A percentile compares a stretch with the other conserved stretches of the same genome.
phyloP scores from a whole-genome alignment of 2,113 vertebrate species.

The Oreochromis spilurus region DNA sequence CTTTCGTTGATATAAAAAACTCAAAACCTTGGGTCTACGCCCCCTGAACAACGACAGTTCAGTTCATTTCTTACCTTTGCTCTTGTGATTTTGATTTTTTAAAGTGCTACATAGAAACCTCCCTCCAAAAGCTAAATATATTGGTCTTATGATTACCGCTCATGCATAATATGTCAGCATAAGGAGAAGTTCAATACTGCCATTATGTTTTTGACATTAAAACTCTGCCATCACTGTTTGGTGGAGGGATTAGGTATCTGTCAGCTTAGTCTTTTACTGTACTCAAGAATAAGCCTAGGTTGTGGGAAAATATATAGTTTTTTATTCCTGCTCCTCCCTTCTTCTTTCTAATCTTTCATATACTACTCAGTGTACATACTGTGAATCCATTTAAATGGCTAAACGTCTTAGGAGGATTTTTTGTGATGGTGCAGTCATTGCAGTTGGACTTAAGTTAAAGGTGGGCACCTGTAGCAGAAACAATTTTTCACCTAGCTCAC shows the following conservation, averaged over 20 bases:
- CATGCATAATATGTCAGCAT: neutral
- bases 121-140: too few relatives aligned
- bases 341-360: neutral
- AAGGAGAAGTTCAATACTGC: neutral
- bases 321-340: neutral
- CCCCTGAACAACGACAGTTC: neutral
- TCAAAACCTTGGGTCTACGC: neutral
- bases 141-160: too few relatives aligned
- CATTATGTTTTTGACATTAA: neutral
- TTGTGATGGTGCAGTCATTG: neutral
- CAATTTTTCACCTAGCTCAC: conserved; percentile 28
- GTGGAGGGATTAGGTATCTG: neutral
- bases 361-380: neutral
- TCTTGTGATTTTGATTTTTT: too few relatives aligned
- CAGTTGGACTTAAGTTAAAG: conserved; percentile 22
- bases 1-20: neutral
- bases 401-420: neutral
- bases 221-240: neutral
- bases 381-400: conserved; percentile 16
- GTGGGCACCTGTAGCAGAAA: conserved; percentile 24
- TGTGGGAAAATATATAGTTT: neutral
- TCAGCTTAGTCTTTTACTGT: neutral
- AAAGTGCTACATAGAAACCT: too few relatives aligned
- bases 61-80: too few relatives aligned
- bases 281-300: neutral